Percentiles rank a stretch among this genome's conserved stretches.
Evolutionary conservation across 2,113 vertebrate genomes (phyloP).

Genomic region (Patagioenas fasciata): DNA sequence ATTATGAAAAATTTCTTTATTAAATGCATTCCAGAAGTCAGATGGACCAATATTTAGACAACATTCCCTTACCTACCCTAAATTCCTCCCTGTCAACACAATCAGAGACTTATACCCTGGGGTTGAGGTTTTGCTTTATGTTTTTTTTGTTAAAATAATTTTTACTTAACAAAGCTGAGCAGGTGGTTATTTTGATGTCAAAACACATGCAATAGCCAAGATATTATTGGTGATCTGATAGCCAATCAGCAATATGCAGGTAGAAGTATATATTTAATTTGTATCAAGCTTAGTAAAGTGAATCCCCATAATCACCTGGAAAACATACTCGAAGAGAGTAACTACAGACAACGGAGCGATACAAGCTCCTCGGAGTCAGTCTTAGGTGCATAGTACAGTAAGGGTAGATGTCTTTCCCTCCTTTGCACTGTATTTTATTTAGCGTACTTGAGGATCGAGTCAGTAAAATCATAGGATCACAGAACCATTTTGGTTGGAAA

Average conservation of each 20-base stretch:
- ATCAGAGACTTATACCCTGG: not conserved
- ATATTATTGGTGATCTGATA: not conserved
- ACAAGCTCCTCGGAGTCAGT: not conserved
- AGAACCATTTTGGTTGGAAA: too few relatives aligned
- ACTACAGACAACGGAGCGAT: not conserved
- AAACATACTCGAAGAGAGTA: too few relatives aligned
- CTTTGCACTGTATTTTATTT: not conserved
- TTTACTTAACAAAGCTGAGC: not conserved
- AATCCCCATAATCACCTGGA: too few relatives aligned
- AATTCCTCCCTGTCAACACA: not conserved
- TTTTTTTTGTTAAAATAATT: not conserved
- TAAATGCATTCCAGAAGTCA: not conserved
- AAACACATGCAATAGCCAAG: not conserved
- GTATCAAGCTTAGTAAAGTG: too few relatives aligned
- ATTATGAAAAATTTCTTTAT: not conserved
- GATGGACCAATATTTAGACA: not conserved
- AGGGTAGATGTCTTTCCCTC: not conserved
- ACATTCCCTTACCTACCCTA: not conserved
- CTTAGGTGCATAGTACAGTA: fast-evolving
- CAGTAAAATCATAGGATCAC: not conserved
- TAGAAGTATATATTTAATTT: too few relatives aligned
- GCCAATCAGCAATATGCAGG: not conserved
- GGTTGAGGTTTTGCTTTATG: not conserved
- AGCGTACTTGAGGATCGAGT: not conserved
- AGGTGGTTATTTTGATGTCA: not conserved